A percentile compares a stretch with the other conserved stretches of the same genome.
These are phyloP conservation scores for Diorhabda sublineata DNA, from an alignment of 1,140 invertebrate genomes.

Conservation along the genomic window DNA sequence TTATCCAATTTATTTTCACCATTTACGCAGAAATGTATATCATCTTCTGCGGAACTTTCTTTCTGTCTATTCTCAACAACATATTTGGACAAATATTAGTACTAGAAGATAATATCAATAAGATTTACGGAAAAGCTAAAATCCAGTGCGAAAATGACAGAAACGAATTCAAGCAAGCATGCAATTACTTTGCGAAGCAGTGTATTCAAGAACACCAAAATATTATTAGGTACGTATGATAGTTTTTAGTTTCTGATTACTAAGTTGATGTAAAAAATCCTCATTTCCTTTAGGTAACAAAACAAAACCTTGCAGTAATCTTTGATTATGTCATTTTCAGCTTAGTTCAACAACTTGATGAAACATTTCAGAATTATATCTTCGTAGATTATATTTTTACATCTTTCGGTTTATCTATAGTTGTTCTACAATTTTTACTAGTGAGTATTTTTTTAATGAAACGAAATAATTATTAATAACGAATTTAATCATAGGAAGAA, in stretches of 20 bases:
- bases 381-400: neutral
- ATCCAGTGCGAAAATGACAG: neutral
- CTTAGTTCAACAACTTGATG: neutral
- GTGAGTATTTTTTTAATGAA: neutral
- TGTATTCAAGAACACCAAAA: neutral
- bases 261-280: too few species aligned
- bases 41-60: neutral
- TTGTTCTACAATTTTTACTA: neutral
- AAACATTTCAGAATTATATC: neutral
- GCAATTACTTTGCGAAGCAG: neutral
- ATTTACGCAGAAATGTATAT: neutral
- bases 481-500: neutral
- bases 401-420: neutral
- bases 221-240: neutral
- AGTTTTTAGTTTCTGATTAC: too few species aligned
- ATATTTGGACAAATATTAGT: neutral
- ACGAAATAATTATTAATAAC: neutral
- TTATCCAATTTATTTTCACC: neutral
- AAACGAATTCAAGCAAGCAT: neutral
- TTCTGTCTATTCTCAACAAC: neutral
- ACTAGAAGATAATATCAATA: neutral
- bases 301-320: too few species aligned
- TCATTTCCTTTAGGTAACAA: too few species aligned
- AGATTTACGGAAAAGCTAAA: neutral
- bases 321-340: too few species aligned